Evolutionary conservation across 2,797 vertebrate species (phyloP).

Genomic region (Pelobates cultripes): DNA sequence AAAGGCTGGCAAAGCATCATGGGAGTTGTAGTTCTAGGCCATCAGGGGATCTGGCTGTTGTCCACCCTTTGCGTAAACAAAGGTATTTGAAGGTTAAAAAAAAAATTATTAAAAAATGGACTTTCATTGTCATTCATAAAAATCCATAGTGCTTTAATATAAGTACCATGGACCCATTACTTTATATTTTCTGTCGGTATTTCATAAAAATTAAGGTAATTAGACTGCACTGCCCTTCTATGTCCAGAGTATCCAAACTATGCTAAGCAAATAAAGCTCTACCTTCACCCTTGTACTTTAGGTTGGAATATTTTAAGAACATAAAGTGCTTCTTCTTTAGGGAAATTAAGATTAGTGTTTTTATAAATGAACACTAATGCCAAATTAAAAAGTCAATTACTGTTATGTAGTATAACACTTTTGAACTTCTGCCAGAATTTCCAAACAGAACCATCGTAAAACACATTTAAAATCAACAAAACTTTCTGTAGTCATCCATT

Average conservation of each 20-base stretch:
- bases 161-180: background rate
- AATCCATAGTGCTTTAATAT: too few species aligned
- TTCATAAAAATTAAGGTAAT: background rate
- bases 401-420: background rate
- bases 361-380: background rate
- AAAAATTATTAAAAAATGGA: background rate
- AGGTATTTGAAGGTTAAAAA: background rate
- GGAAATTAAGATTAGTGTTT: background rate
- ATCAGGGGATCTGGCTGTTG: too few species aligned
- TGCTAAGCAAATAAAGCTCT: background rate
- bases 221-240: background rate
- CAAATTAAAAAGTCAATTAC: slow-evolving; percentile 6
- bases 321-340: background rate
- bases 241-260: background rate
- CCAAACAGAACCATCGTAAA: too few species aligned
- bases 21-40: too few species aligned
- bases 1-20: too few species aligned
- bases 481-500: too few species aligned
- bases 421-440: background rate
- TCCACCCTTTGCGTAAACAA: too few species aligned
- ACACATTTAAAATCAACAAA: too few species aligned
- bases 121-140: too few species aligned
- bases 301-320: background rate
- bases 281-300: background rate
- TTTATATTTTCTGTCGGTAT: background rate